Evolutionary conservation across 2,113 vertebrate species (phyloP).

Genomic region (Morone chrysops): DNA sequence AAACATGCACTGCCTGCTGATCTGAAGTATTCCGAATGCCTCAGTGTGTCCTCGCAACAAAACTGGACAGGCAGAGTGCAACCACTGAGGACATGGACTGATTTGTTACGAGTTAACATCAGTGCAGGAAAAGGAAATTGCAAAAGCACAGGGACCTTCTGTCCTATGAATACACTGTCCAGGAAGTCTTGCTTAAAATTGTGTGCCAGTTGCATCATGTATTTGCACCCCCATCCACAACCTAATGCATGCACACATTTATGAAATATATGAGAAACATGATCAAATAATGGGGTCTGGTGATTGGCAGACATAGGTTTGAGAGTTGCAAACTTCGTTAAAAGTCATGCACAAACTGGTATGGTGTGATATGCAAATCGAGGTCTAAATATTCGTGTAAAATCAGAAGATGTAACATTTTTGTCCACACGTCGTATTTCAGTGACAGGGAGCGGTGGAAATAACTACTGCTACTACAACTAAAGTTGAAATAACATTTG

Average conservation of each 20-base stretch:
- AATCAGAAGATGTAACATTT: not conserved
- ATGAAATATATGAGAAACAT: too few species aligned
- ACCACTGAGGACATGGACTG: constrained; percentile 7
- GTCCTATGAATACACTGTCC: not conserved
- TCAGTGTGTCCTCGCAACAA: constrained; percentile 33
- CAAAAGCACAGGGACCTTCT: not conserved
- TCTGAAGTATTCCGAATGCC: constrained; percentile 56
- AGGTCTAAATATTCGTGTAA: too few species aligned
- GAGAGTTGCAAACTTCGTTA: not conserved
- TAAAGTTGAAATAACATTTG: not conserved
- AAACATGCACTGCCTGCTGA: constrained; percentile 51
- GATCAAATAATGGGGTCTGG: too few species aligned
- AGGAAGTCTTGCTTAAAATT: constrained; percentile 22
- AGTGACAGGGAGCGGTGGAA: not conserved
- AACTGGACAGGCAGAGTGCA: constrained; percentile 2
- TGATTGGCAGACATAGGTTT: not conserved
- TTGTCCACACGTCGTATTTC: not conserved
- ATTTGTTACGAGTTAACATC: constrained; percentile 5
- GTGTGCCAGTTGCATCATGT: constrained; percentile 6
- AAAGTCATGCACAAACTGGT: not conserved
- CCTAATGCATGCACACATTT: too few species aligned
- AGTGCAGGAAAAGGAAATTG: constrained; percentile 5
- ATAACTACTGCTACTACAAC: not conserved
- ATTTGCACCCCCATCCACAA: too few species aligned
- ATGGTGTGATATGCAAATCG: not conserved